Base-by-base conservation (phyloP, 1,140 invertebrate species). In the Drosophila willistoni region DNA sequence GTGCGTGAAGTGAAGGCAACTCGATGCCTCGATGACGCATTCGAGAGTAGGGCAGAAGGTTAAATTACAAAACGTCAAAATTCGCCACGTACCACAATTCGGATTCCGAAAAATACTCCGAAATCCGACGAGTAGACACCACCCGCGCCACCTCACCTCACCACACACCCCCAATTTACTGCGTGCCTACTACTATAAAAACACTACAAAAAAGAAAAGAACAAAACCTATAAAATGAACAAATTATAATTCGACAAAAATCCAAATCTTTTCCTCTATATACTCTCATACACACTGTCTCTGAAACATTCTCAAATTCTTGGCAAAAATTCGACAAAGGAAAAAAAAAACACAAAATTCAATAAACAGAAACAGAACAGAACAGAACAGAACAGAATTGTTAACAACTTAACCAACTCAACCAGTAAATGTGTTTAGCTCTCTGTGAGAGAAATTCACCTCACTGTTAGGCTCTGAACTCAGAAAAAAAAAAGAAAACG, bases 41-140 rank as follows among this genome's bases (percentile, higher is more conserved):
- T 74, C 77, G 70, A 84, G 87, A 90, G 87, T 90, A 90, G 87
- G 87, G 80, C 82, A 90, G 87, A 90, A 90, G 87, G 86, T 90
- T 90, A 90, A 87, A 84, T 81, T 90, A 87, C 82, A 86, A 79
- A 82, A 85, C 74, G 62, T 57, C 82, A 81, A 34, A 73, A 81
- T 54, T 70, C 73, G 74, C 74, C 74, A 77, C 76, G 68, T 78
- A 71, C 68, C 19, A 78, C 57, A 54, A 68, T 78, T 78, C 76
- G 76, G 75, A 77, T 19, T 77, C 62, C 61, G 61, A 63, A 63
- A 41, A 57, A 34, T 34, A 57, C 33, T 57, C 55, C 55, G 55
- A 57, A 57, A 34, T 36, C 14, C 55, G 9, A 12, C 14, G 14
- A 34, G 55, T 57, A 34, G 33, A 34, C 25, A 33, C 25, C 54